Conservation (phyloP, 2,888 invertebrate species). For the Hedya salicella region DNA sequence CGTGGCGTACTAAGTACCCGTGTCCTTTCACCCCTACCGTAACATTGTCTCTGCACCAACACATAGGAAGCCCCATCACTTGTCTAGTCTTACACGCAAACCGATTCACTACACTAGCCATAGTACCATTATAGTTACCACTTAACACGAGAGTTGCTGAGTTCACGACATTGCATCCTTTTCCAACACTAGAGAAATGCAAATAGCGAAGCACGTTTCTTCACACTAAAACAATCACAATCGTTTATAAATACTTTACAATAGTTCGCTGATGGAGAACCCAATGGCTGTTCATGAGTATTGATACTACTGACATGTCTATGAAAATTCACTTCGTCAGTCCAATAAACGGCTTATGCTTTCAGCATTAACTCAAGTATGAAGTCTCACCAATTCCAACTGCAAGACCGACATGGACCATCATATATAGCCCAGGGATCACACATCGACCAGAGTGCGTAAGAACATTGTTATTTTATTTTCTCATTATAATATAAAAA, state of each 20-base stretch:
- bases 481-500: too few species aligned
- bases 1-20: neutral
- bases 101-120: neutral
- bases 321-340: neutral
- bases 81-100: neutral
- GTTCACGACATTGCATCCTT: neutral
- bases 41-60: constrained; percentile 14
- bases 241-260: neutral
- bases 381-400: too few species aligned
- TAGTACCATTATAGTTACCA: constrained; percentile 2
- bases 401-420: too few species aligned
- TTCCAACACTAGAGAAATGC: constrained; percentile 14
- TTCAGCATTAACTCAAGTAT: too few species aligned
- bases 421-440: too few species aligned
- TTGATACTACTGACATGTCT: neutral
- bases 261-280: neutral
- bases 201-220: constrained; percentile 1
- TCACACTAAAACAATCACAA: constrained; percentile 5
- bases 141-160: constrained; percentile 3
- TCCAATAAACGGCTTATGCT: neutral
- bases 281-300: neutral
- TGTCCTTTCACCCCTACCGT: neutral
- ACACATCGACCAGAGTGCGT: too few species aligned
- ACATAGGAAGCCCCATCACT: constrained; percentile 42
- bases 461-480: too few species aligned